Percentiles rank a stretch among this genome's conserved stretches.
Evolutionary conservation across 2,888 invertebrate genomes (phyloP).

Genomic region (Meliscaeva auricollis): DNA sequence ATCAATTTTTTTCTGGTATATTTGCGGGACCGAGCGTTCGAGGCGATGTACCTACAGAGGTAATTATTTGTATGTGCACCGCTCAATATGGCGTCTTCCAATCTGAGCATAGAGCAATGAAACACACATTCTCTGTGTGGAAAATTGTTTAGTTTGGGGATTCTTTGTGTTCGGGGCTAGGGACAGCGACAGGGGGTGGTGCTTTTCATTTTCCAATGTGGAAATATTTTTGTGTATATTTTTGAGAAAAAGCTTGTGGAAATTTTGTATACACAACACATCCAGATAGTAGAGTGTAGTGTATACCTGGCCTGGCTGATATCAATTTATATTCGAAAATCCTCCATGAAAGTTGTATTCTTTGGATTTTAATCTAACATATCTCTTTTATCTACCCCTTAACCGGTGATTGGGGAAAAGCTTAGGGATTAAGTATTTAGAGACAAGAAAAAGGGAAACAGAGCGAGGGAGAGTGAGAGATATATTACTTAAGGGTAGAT

Average conservation of each 20-base stretch:
- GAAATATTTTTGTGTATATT: slow-evolving; percentile 74
- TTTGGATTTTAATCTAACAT: slow-evolving; percentile 18
- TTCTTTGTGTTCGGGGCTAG: neutral
- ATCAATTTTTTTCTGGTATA: slow-evolving; percentile 60
- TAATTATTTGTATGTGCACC: slow-evolving; percentile 44
- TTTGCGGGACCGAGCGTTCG: slow-evolving; percentile 72
- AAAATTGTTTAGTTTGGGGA: slow-evolving; percentile 35
- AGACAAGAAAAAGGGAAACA: no score
- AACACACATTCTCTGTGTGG: slow-evolving; percentile 23
- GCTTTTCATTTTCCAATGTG: slow-evolving; percentile 61
- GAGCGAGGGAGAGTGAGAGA: neutral
- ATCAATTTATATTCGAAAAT: slow-evolving; percentile 5
- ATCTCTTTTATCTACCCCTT: slow-evolving; percentile 45
- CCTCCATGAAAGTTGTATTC: slow-evolving; percentile 11
- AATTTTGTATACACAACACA: slow-evolving; percentile 22
- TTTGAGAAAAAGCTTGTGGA: slow-evolving; percentile 59
- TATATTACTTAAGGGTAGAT: slow-evolving; percentile 19
- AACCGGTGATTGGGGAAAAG: slow-evolving; percentile 32
- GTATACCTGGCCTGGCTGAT: slow-evolving; percentile 20
- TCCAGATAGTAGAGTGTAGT: neutral
- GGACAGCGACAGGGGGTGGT: neutral
- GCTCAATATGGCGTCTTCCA: slow-evolving; percentile 75
- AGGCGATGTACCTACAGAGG: slow-evolving; percentile 69
- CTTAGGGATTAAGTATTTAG: neutral
- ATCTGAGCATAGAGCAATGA: slow-evolving; percentile 59